These are phyloP conservation scores for Machaerirhynchus nigripectus DNA, from an alignment of 2,113 vertebrate genomes.

Conservation along the genomic window DNA sequence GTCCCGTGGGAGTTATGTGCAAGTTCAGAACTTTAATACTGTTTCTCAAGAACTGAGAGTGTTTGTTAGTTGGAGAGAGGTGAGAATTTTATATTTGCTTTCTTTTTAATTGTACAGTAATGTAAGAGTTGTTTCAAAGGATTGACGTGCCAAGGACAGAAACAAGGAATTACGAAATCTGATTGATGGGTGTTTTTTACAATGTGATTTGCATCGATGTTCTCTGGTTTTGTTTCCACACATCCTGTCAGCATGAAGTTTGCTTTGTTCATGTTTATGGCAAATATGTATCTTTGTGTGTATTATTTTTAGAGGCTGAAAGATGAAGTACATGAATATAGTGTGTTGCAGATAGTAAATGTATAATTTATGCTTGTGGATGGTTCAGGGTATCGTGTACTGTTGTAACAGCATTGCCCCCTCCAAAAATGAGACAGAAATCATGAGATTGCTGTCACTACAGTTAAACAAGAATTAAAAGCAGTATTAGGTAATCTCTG, in stretches of 20 bases:
- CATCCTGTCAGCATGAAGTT: not conserved
- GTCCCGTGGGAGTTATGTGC: slow-evolving; percentile 42
- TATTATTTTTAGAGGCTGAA: not conserved
- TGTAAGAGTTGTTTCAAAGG: not conserved
- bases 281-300: not conserved
- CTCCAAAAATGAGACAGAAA: not conserved
- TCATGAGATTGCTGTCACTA: not conserved
- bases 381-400: not conserved
- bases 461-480: not conserved
- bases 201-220: not conserved
- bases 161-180: not conserved
- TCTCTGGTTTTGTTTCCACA: not conserved
- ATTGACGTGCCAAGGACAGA: not conserved
- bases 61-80: not conserved
- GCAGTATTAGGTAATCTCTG: not conserved
- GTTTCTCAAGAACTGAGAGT: not conserved
- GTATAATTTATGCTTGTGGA: not conserved
- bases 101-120: not conserved
- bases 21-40: slow-evolving; percentile 40
- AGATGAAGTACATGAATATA: not conserved
- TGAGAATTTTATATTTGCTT: not conserved
- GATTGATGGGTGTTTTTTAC: not conserved
- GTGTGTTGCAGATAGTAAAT: not conserved
- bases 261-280: not conserved
- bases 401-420: not conserved